Evolutionary conservation across 2,797 vertebrate species (phyloP).

Genomic region (Pseudochromis fuscus): DNA sequence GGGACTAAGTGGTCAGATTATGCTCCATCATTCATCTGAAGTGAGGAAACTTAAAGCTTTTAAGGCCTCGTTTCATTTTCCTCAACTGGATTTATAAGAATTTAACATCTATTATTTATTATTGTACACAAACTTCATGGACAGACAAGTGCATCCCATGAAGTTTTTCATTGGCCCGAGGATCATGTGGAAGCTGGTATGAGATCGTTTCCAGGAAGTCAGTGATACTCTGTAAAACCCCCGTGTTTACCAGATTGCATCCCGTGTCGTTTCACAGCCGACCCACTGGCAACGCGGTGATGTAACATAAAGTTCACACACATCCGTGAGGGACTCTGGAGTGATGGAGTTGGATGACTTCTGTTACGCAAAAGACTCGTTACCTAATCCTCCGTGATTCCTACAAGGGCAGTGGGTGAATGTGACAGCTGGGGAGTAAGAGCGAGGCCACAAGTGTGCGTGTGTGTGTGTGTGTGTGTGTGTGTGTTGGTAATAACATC

Average conservation of each 20-base stretch:
- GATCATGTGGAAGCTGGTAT: too few relatives aligned
- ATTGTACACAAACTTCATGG: too few relatives aligned
- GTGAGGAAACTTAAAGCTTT: neutral
- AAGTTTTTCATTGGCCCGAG: too few relatives aligned
- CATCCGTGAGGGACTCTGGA: constrained; percentile 6
- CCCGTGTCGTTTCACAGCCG: constrained; percentile 44
- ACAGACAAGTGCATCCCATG: too few relatives aligned
- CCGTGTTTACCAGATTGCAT: too few relatives aligned
- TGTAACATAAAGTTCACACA: constrained; percentile 26
- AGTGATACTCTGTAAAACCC: too few relatives aligned
- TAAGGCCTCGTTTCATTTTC: neutral
- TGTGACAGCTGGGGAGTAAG: constrained; percentile 52
- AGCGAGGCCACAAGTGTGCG: constrained; percentile 18
- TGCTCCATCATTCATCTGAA: neutral
- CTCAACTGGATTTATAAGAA: neutral
- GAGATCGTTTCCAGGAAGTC: too few relatives aligned
- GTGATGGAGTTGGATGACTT: constrained; percentile 32
- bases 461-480: neutral
- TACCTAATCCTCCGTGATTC: constrained; percentile 41
- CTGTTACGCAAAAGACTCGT: constrained; percentile 54
- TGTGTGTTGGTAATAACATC: too few relatives aligned
- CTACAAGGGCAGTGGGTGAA: constrained; percentile 48
- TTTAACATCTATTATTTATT: neutral
- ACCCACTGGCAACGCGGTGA: constrained; percentile 28
- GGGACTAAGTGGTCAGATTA: neutral